Base-by-base conservation (phyloP, 2,888 invertebrate species). In the Athetis lepigone region DNA sequence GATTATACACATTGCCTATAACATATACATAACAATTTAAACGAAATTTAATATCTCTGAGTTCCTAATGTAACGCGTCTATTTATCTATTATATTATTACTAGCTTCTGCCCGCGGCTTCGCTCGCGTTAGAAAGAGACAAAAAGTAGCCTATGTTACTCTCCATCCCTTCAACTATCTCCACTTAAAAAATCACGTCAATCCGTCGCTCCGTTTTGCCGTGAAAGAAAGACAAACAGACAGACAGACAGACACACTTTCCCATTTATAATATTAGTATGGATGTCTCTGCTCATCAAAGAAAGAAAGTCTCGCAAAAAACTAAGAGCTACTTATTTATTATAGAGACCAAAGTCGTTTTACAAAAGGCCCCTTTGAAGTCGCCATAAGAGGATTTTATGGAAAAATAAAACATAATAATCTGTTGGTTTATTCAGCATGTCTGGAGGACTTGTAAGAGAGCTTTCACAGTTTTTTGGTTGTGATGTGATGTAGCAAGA, bases 341-440 rank as follows among this genome's bases (percentile, higher is more conserved):
- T 62, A 57, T 59, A 49, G 58, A 68, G 68, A 67, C 49, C 57
- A 61, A 71, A 63, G 50, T 69, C 56, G 37, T 65, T 47, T 13
- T 42, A 66, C 37, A 77, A 74, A 69, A 64, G 46, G 52, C 19
- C 23, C 23, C 43, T 76, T 73, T 79, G 68, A 76, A 61, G 59
- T 58, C 13, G 6, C 33, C 33, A 39, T 75, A 76, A 73, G 70
- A 75, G 61, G 73, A 75, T 70, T 70, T 70, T 40, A 68, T 62
- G 58, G 27, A 18, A 61, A 74, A 75, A 75, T 47, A 23, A 73
- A 66, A 62, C 57, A 50, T 52, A 52, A 49, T 47, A 27, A 56
- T 66, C 40, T 51, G 40, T 59, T 45, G 23, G 55, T 50, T 65
- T 56, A 64, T 46, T 62, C 45, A 70, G 25, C 19, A 36, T 27